Base-by-base conservation (phyloP, 2,888 invertebrate genomes). In the Cephus nigrinus region DNA sequence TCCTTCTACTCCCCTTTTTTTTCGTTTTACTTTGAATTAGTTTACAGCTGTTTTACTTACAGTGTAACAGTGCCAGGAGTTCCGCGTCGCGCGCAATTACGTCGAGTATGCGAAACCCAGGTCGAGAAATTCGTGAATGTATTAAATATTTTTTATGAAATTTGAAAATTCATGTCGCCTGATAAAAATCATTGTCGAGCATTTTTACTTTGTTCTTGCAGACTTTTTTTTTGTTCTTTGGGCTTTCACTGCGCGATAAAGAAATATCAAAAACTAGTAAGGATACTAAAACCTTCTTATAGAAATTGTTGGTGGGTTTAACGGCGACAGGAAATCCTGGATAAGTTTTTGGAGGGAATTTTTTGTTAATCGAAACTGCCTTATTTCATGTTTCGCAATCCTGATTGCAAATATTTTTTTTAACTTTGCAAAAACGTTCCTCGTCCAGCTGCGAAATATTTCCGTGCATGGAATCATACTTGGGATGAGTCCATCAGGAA, bases 1-100 rank as follows among this genome's bases (percentile, higher is more conserved):
- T 85, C 81, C 80, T 31, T 15, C 31, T 71, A 31, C 71, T 23
- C 55, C 23, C 2, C 23, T 55, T 55, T 55, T 40, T 40, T 55
- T 55, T 55, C 9, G 55, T 55, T 55, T 55, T 55, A 55, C 55
- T 23, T 55, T 55, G 23, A 23, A 55, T 55, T 23, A 23, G 4
- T 2, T 23, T 31, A 71, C 4, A 31, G 71, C 71, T n/a, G 71
- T 3, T 71, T 33, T 71, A 11, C 11, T 12, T 71, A 71, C 71
- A 71, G 32, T 31, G 71, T 71, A 33, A 55, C 9, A 5, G 1
- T 23, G 2, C 9, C 55, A 55, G 15, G 55, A 55, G 23, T 55
- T 55, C 9, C 55, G 55, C 55, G 23, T 55, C 55, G 23, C 55
- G 55, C 55, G 23, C 23, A 5, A 23, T 55, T 15, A 23, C 55